Evolutionary conservation across 2,797 vertebrate genomes (phyloP).

Genomic region (Harpagifer antarcticus): DNA sequence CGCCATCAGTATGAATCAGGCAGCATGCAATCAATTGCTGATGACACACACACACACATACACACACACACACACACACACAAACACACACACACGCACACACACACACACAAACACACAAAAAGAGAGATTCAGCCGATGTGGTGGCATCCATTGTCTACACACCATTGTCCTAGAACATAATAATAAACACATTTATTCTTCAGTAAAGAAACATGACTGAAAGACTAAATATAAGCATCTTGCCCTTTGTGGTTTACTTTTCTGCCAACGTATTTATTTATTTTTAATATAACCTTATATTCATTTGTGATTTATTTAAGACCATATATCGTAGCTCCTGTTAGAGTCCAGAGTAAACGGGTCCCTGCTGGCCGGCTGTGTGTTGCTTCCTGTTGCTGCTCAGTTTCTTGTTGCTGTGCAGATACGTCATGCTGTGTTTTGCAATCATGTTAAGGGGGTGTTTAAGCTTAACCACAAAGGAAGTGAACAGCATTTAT

Average conservation of each 20-base stretch:
- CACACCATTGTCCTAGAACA: too few species aligned
- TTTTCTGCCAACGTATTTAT: too few species aligned
- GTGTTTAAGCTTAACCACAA: conserved; percentile 55
- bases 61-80: background rate
- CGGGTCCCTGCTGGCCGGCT: background rate
- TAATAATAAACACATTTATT: too few species aligned
- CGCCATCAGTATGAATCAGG: conserved; percentile 6
- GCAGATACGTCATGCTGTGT: conserved; percentile 15
- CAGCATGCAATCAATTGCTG: background rate
- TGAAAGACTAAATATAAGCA: too few species aligned
- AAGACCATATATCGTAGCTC: background rate
- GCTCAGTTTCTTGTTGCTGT: background rate
- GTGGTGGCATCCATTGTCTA: too few species aligned
- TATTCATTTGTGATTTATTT: too few species aligned
- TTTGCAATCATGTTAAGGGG: conserved; percentile 23
- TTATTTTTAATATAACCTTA: too few species aligned
- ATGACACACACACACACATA: background rate
- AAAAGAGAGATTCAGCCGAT: background rate
- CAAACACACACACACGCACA: too few species aligned
- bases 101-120: too few species aligned
- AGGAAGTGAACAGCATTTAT: conserved; percentile 64
- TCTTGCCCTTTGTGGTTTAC: too few species aligned
- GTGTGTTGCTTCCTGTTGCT: conserved; percentile 36
- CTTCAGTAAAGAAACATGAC: too few species aligned
- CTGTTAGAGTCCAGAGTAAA: background rate